These are phyloP conservation scores for Vanacampus margaritifer DNA, from an alignment of 2,113 vertebrate genomes.

Conservation along the genomic window DNA sequence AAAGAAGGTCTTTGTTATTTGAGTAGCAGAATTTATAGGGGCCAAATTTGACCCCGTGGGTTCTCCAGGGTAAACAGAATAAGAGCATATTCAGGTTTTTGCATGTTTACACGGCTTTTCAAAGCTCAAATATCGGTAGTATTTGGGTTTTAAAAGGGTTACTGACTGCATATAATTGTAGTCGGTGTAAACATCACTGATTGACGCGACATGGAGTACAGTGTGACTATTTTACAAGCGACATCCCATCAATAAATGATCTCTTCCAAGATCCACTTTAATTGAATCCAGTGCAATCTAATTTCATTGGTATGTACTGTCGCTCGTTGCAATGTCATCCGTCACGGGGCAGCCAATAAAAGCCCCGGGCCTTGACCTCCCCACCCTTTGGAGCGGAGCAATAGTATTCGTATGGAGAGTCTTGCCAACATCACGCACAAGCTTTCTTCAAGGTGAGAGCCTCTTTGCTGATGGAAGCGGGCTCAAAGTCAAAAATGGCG, in stretches of 20 bases:
- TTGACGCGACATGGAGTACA: constrained; percentile 19
- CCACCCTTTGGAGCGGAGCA: constrained; percentile 14
- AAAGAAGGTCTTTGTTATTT: no score
- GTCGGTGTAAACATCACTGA: constrained; percentile 9
- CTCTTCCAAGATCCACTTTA: constrained; percentile 62
- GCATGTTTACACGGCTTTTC: no score
- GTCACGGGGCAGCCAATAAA: constrained; percentile 62
- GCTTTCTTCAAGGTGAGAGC: constrained; percentile 12
- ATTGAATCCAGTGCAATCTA: constrained; percentile 62
- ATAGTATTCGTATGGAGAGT: constrained; percentile 27
- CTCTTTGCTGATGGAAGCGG: constrained; percentile 12
- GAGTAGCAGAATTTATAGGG: no score
- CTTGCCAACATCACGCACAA: constrained; percentile 9
- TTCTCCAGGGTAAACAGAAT: no score
- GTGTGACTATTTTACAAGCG: constrained; percentile 43
- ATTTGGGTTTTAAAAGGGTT: no score
- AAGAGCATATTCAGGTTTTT: no score
- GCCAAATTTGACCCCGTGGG: no score
- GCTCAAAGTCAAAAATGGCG: neutral
- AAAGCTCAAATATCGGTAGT: no score
- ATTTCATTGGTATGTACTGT: constrained; percentile 66
- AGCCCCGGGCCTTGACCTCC: constrained; percentile 57
- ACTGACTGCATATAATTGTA: no score
- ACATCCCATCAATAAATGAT: constrained; percentile 58
- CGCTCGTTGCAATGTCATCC: constrained; percentile 64